These are phyloP conservation scores for Arothron firmamentum DNA, from an alignment of 2,113 vertebrate genomes.

Conservation along the genomic window DNA sequence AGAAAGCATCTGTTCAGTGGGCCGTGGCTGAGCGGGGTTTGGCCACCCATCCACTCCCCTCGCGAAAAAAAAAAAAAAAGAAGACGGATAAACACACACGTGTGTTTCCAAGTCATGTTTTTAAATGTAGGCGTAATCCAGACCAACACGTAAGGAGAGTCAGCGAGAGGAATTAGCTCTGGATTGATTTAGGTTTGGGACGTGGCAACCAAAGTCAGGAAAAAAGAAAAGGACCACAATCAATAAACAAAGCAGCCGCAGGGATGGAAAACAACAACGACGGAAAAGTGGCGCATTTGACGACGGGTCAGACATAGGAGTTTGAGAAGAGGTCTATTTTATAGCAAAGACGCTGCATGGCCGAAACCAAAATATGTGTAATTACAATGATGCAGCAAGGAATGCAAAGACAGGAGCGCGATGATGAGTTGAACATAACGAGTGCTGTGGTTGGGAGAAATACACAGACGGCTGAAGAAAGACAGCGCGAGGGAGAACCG, in stretches of 20 bases:
- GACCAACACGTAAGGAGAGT: constrained; percentile 33
- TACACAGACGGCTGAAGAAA: neutral
- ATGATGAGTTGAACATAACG: constrained; percentile 34
- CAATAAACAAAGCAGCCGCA: no score
- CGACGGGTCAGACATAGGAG: constrained; percentile 5
- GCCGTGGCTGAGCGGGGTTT: neutral
- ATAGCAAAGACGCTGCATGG: no score
- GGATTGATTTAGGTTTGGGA: constrained; percentile 5
- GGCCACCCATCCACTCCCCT: constrained; percentile 33
- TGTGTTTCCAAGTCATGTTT: constrained; percentile 38
- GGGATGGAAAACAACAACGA: neutral
- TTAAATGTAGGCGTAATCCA: constrained; percentile 31
- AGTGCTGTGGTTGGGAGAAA: constrained; percentile 8
- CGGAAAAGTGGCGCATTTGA: neutral
- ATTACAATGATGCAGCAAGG: no score
- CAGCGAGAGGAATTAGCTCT: neutral
- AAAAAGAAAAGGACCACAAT: neutral
- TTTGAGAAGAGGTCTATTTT: no score
- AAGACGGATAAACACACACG: constrained; percentile 57
- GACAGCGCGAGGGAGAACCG: constrained; percentile 32
- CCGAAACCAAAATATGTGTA: no score
- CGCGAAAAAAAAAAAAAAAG: constrained; percentile 19
- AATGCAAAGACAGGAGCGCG: neutral
- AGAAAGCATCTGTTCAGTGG: no score
- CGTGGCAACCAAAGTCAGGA: constrained; percentile 6